A percentile compares a stretch with the other conserved stretches of the same genome.
phyloP scores from a whole-genome alignment of 2,113 vertebrate species.

The Oryzias woworae region DNA sequence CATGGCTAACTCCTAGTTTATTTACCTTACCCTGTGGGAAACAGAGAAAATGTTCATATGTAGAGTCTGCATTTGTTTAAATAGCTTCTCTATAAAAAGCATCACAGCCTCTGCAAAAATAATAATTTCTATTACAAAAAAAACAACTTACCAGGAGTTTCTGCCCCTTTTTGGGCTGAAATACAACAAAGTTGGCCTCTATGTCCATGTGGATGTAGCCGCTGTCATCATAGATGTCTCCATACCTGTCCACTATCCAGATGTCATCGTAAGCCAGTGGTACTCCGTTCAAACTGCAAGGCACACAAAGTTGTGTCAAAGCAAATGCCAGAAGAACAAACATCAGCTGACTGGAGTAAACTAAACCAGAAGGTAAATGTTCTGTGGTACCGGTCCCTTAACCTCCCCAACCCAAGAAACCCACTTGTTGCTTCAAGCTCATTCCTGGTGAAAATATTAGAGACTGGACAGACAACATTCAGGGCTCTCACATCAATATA shows the following conservation, averaged over 20 bases:
- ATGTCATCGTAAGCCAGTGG: conserved; percentile 91
- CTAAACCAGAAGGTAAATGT: too few relatives aligned
- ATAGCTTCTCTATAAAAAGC: background rate
- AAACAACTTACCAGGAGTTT: conserved; percentile 82
- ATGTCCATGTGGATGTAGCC: conserved; percentile 91
- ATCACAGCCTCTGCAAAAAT: background rate
- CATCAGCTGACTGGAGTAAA: too few relatives aligned
- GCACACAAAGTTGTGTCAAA: background rate
- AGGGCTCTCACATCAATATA: too few relatives aligned
- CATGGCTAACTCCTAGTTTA: conserved; percentile 88
- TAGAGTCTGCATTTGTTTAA: background rate
- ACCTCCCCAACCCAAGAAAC: too few relatives aligned
- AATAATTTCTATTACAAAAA: background rate
- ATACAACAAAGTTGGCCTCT: conserved; percentile 89
- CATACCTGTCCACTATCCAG: conserved; percentile 82
- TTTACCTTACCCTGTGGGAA: conserved; percentile 86
- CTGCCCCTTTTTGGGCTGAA: conserved; percentile 84
- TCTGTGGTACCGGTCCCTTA: too few relatives aligned
- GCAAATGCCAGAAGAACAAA: too few relatives aligned
- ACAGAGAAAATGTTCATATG: background rate
- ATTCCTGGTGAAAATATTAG: too few relatives aligned
- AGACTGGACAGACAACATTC: too few relatives aligned
- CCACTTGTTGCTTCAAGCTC: too few relatives aligned
- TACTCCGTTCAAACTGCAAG: conserved; percentile 86
- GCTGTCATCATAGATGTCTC: conserved; percentile 89